phyloP scores from a whole-genome alignment of 2,888 invertebrate species.

The Petrolisthes manimaculis region DNA sequence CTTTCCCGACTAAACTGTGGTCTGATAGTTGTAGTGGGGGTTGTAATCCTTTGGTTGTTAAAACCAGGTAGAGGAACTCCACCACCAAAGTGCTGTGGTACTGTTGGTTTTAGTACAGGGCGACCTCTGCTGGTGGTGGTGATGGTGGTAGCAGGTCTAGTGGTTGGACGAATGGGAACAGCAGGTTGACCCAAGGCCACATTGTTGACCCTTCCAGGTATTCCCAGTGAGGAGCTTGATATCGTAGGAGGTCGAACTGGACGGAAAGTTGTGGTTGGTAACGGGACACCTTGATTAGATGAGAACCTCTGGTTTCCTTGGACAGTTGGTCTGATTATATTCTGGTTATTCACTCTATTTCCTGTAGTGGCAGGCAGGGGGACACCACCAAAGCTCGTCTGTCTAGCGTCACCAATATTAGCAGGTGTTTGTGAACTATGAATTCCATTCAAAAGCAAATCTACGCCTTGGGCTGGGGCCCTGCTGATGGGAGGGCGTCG shows the following conservation, averaged over 20 bases:
- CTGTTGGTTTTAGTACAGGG: not conserved
- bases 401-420: conserved; percentile 18
- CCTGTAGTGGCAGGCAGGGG: conserved; percentile 11
- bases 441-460: conserved; percentile 31
- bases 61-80: conserved; percentile 25
- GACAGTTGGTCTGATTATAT: conserved; percentile 17
- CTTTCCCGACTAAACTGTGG: not conserved
- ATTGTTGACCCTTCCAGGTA: not conserved
- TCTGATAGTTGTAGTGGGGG: conserved; percentile 2
- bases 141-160: conserved; percentile 18
- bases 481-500: conserved; percentile 27
- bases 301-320: conserved; percentile 23
- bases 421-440: conserved; percentile 31
- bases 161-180: not conserved
- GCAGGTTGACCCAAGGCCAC: conserved; percentile 33
- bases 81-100: not conserved
- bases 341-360: conserved; percentile 14
- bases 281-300: conserved; percentile 14
- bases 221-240: not conserved
- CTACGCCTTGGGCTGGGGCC: conserved; percentile 31
- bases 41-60: not conserved
- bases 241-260: not conserved
- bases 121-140: not conserved
- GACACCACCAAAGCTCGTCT: conserved; percentile 8
- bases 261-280: conserved; percentile 1